These are phyloP conservation scores for Phainopepla nitens DNA, from an alignment of 2,113 vertebrate species.

Conservation along the genomic window DNA sequence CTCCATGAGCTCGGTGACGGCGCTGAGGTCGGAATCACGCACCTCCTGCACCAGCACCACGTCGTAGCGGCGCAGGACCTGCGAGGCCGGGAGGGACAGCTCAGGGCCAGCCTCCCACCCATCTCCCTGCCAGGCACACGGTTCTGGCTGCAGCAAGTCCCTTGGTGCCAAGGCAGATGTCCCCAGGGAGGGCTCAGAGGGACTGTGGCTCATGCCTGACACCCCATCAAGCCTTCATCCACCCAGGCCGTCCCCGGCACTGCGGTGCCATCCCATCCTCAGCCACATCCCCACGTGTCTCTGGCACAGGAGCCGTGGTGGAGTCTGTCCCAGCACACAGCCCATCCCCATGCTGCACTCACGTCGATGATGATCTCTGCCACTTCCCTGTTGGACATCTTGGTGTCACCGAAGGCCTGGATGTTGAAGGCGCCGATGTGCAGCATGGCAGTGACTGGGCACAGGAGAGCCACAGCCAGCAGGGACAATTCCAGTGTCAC, in stretches of 20 bases:
- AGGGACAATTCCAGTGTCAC: not conserved
- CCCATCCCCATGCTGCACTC: not conserved
- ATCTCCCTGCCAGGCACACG: accelerated
- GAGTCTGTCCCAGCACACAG: not conserved
- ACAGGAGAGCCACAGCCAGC: slow-evolving; percentile 34
- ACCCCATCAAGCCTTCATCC: not conserved
- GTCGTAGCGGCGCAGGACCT: slow-evolving; percentile 82
- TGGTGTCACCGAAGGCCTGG: slow-evolving; percentile 78
- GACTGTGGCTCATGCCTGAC: accelerated
- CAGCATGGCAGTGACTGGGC: not conserved
- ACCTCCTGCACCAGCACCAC: slow-evolving; percentile 85
- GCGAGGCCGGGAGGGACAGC: not conserved
- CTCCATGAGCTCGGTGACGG: slow-evolving; percentile 76
- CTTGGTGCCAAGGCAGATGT: accelerated
- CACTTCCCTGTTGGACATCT: slow-evolving; percentile 74
- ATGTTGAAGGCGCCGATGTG: slow-evolving; percentile 84
- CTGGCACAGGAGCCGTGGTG: accelerated
- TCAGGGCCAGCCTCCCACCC: not conserved
- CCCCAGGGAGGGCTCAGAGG: not conserved
- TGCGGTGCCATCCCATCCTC: not conserved
- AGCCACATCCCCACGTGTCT: accelerated
- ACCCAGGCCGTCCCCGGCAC: not conserved
- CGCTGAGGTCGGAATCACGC: slow-evolving; percentile 79
- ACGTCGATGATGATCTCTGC: slow-evolving; percentile 75
- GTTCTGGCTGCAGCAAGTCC: not conserved